Evolutionary conservation across 2,888 invertebrate species (phyloP), one percentile per base, ranked within the genome.

Genomic region (Sialis lutaria): DNA sequence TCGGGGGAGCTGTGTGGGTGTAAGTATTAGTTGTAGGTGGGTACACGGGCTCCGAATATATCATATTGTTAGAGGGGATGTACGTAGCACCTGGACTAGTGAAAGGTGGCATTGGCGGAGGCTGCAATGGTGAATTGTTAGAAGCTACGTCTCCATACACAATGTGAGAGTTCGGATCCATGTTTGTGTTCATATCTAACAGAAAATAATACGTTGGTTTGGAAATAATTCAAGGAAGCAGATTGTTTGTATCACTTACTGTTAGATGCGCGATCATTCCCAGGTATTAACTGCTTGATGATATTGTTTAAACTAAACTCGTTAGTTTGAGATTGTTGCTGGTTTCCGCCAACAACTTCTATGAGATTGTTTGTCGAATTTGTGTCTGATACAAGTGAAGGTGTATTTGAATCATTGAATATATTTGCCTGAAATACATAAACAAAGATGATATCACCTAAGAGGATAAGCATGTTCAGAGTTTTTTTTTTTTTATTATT

Each of bases 121-220:
- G 77, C 40, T 74, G 69, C 3, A 75, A 68, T 0, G 75, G 75
- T 2, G 73, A 70, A 0, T 22, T 10, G 37, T n/a, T 8, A 37
- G 10, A 10, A 6, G 10, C 37, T 10, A 12, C n/a, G 12, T 37
- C 37, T 2, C 37, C 37, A 37, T 37, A 37, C 6, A 12, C 2
- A 10, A 37, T 10, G 12, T 37, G 37, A 10, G 13, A 41, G 30
- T 41, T 41, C 30, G 22, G 22, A 41, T 30, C 31, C 10, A 30
- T 30, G 10, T 30, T 32, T 42, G 42, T 37, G 12, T 12, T 37
- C 37, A 37, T 37, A 37, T 37, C 37, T 37, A 37, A 37, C 7
- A 12, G n/a, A 37, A 37, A 6, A 22, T 22, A 22, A 22, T 22
- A 22, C 22, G 4, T 22, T 22, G 22, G 22, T 22, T 22, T 22